These are phyloP conservation scores for Picus viridis DNA, from an alignment of 2,797 vertebrate species.

Conservation along the genomic window DNA sequence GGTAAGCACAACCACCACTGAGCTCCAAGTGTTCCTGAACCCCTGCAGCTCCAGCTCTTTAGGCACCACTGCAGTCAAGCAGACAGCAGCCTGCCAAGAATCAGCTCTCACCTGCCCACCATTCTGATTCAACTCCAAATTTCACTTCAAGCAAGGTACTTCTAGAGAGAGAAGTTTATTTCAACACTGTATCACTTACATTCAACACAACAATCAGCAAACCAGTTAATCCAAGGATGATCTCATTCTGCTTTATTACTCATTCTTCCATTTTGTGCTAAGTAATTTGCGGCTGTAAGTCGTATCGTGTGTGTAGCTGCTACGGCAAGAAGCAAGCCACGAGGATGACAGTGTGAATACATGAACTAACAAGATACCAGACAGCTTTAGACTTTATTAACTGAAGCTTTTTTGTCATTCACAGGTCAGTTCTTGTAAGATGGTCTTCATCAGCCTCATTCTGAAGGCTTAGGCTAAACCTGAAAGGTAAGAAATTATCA, in stretches of 20 bases:
- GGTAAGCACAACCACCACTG: neutral
- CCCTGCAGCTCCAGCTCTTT: neutral
- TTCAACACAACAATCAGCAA: constrained; percentile 15
- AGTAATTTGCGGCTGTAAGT: neutral
- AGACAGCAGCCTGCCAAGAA: neutral
- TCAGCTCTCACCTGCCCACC: neutral
- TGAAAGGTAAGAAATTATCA: constrained; percentile 45
- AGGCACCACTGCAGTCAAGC: neutral
- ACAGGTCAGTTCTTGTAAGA: neutral
- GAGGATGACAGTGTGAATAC: neutral
- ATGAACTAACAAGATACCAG: neutral
- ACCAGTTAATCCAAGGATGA: neutral
- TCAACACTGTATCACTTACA: neutral
- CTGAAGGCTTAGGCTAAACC: constrained; percentile 69
- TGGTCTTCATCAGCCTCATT: constrained; percentile 8
- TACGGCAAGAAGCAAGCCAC: constrained; percentile 24
- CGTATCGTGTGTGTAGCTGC: neutral
- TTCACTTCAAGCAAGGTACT: neutral
- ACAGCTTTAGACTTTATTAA: constrained; percentile 53
- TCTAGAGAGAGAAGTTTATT: constrained; percentile 41
- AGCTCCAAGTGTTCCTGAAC: accelerated
- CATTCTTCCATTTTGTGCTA: constrained; percentile 13
- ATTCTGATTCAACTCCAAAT: neutral
- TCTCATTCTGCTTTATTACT: constrained; percentile 3
- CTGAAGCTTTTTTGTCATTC: constrained; percentile 21